Evolutionary conservation across 2,888 invertebrate genomes (phyloP), one percentile per base, ranked within the genome.

Genomic region (Noctuana brunneofusca): DNA sequence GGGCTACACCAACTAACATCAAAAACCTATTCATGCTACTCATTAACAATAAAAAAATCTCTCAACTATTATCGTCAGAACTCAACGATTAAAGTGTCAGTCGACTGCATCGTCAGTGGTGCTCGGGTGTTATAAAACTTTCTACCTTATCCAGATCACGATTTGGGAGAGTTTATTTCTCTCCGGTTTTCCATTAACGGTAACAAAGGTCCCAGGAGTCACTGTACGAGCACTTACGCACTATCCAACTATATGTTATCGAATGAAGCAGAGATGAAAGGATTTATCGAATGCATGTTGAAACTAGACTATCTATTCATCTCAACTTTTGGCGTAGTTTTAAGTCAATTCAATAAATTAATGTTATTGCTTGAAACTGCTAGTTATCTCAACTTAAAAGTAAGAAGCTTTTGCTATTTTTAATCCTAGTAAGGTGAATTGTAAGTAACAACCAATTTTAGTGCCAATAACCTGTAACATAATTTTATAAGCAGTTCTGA

Each of bases 111-210:
- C 24, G 22, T 14, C 41, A 3, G n/a, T 38, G 20, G 1, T n/a
- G 0, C 30, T 30, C 30, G 30, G 16, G 35, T 32, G 50, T 41
- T 32, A 49, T 58, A 27, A 43, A 55, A 55, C 55, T 55, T 54
- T 54, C 57, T 43, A 46, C 18, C 14, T 53, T 53, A 59, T 59
- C 54, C 60, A 16, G 24, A 22, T 43, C 60, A 60, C 60, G 60
- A 16, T 54, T 54, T 54, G 16, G 27, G 3, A 48, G 46, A 60
- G 54, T 60, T 60, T 60, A 60, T 60, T 22, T 35, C 24, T 35
- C 20, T 53, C 22, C 59, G 46, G 18, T 46, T 38, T 54, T 38
- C 46, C 60, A 48, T 60, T 60, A 60, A 54, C 60, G 53, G 54
- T 48, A 46, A 62, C 62, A 62, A 62, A 62, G 60, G 35, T 57